These are phyloP conservation scores for Pseudonaja textilis DNA, from an alignment of 2,113 vertebrate species.

Conservation along the genomic window DNA sequence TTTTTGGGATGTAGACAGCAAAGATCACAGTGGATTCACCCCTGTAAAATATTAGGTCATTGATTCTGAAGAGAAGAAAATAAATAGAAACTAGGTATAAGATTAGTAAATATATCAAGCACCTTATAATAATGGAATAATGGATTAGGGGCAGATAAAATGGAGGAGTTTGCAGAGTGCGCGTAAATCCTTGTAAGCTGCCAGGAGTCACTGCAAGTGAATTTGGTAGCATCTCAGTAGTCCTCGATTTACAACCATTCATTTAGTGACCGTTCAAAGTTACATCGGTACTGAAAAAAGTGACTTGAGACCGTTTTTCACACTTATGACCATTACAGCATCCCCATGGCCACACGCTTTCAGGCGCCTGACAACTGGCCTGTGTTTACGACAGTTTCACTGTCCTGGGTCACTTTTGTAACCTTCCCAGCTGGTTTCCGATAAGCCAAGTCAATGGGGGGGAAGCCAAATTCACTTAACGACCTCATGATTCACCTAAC, in stretches of 20 bases:
- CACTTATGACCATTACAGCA: neutral
- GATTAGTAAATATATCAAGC: neutral
- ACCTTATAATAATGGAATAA: neutral
- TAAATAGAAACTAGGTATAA: neutral
- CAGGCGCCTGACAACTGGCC: neutral
- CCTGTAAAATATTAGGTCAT: neutral
- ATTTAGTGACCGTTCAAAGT: neutral
- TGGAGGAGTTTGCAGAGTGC: neutral
- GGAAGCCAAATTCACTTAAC: neutral
- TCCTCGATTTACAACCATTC: neutral
- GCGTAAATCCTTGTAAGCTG: neutral
- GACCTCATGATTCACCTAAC: neutral
- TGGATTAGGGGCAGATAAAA: neutral
- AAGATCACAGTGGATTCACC: neutral
- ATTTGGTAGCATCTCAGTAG: neutral
- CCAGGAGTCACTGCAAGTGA: neutral
- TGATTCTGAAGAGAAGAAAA: neutral
- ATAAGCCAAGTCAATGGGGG: neutral
- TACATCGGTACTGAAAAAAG: neutral
- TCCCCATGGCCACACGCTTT: neutral
- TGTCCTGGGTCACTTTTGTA: neutral
- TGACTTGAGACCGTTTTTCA: neutral
- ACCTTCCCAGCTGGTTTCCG: neutral
- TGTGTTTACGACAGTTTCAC: neutral
- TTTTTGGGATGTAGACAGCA: neutral